phyloP scores from a whole-genome alignment of 1,140 invertebrate species.

The Drosophila repleta region DNA sequence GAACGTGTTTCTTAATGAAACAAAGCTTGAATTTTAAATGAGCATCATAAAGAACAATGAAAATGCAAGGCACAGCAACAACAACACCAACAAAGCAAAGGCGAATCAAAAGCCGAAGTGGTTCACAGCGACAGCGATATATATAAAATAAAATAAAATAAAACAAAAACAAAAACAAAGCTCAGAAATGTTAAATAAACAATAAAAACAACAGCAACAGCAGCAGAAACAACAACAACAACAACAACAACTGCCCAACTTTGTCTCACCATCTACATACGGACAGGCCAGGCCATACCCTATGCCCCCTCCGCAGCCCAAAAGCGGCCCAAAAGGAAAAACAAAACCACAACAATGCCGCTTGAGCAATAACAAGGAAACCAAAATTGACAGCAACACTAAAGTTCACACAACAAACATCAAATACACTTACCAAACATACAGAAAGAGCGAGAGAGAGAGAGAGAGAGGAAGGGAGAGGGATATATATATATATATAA shows the following conservation, averaged over 20 bases:
- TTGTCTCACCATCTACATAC: conserved; percentile 38
- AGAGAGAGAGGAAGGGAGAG: no score
- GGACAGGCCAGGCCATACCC: background rate
- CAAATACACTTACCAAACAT: conserved; percentile 6
- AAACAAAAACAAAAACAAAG: conserved; percentile 53
- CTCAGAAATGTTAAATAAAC: conserved; percentile 78
- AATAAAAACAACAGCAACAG: conserved; percentile 61
- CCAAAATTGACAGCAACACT: background rate
- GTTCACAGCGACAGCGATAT: conserved; percentile 28
- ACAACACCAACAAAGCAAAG: conserved; percentile 58
- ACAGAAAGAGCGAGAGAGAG: no score
- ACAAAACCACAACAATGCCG: conserved; percentile 45
- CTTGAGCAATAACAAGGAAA: conserved; percentile 33
- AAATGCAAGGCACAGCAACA: conserved; percentile 65
- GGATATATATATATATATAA: background rate
- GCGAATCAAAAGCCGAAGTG: conserved; percentile 48
- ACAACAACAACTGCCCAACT: conserved; percentile 50
- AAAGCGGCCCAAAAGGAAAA: conserved; percentile 12
- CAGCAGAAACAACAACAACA: conserved; percentile 38
- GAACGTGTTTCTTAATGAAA: conserved; percentile 82
- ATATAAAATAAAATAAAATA: conserved; percentile 24
- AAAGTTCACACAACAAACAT: background rate
- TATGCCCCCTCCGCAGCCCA: background rate
- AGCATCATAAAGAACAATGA: conserved; percentile 80
- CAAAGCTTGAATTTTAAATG: conserved; percentile 82